Evolutionary conservation across 2,888 invertebrate species (phyloP), one percentile per base, ranked within the genome.

Genomic region (Dasysyrphus tricinctus): DNA sequence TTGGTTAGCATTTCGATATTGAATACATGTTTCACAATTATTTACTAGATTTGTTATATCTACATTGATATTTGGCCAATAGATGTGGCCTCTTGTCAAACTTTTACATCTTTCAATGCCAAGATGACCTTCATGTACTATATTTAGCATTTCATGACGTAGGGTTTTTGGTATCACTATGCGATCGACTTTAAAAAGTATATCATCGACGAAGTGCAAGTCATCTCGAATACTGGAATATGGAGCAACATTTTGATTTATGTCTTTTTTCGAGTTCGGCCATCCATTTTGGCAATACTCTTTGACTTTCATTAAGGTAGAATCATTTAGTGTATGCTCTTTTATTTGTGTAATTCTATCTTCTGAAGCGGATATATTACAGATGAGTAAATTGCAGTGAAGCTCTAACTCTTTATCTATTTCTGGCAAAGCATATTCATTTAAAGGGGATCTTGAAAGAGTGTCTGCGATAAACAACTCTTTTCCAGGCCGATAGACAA

Each of bases 41-140:
- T 24, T 54, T 2, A 54, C 54, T 5, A 54, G 24, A 54, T 54
- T 29, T 54, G 24, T 9, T 11, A 29, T 54, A 8, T 32, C 54
- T 12, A 12, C 12, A 54, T 24, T 54, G n/a, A n/a, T n/a, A n/a
- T n/a, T n/a, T n/a, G n/a, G n/a, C n/a, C n/a, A n/a, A n/a, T n/a
- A n/a, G n/a, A n/a, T n/a, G n/a, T n/a, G n/a, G 12, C 14, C 51
- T 29, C 29, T 24, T 12, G 90, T 89, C 16, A 88, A 57, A 12
- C 56, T 76, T 79, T 88, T 88, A 67, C 88, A 88, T 67, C 89
- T 89, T 56, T 88, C 89, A 6, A 89, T 76, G 7, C 90, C 89
- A 49, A 89, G 54, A 74, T 90, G 90, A 6, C 83, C 80, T 77
- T 89, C 89, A 63, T 90, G 89, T 19, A 90, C 73, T 54, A 80